These are phyloP conservation scores for Monodelphis domestica DNA, from an alignment of 2,797 vertebrate species.

Conservation along the genomic window DNA sequence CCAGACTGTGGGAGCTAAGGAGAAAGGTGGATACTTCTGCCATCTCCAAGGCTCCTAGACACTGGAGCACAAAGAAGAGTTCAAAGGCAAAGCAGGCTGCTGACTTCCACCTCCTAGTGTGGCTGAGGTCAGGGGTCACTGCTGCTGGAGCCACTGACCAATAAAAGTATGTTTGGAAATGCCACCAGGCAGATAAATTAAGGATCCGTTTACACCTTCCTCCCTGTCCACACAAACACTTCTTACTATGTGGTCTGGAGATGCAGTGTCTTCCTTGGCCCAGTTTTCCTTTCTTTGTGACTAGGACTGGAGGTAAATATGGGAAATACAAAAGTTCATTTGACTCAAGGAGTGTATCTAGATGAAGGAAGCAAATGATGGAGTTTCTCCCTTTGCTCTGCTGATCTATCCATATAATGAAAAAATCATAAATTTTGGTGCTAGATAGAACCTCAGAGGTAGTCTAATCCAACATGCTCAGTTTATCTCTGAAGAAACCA, in stretches of 20 bases:
- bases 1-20: background rate
- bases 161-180: constrained; percentile 89
- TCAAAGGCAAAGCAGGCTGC: constrained; percentile 88
- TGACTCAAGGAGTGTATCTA: constrained; percentile 75
- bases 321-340: constrained; percentile 71
- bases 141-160: constrained; percentile 88
- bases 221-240: constrained; percentile 81
- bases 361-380: background rate
- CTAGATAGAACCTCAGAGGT: background rate
- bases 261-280: constrained; percentile 61
- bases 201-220: constrained; percentile 88
- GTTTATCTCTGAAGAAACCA: background rate
- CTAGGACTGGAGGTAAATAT: constrained; percentile 1
- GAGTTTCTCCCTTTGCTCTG: background rate
- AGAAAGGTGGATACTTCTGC: constrained; percentile 39
- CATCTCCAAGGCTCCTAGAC: constrained; percentile 71
- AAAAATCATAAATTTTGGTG: background rate
- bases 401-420: background rate
- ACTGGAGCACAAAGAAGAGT: constrained; percentile 82
- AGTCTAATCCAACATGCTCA: background rate
- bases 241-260: constrained; percentile 75
- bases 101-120: constrained; percentile 86
- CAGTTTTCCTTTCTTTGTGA: constrained; percentile 60
- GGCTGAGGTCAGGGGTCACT: constrained; percentile 88
- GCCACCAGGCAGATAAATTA: constrained; percentile 86